Percentiles rank a stretch among this genome's conserved stretches.
These are phyloP conservation scores for Bhutanitis thaidina DNA, from an alignment of 2,888 invertebrate genomes.

Conservation along the genomic window DNA sequence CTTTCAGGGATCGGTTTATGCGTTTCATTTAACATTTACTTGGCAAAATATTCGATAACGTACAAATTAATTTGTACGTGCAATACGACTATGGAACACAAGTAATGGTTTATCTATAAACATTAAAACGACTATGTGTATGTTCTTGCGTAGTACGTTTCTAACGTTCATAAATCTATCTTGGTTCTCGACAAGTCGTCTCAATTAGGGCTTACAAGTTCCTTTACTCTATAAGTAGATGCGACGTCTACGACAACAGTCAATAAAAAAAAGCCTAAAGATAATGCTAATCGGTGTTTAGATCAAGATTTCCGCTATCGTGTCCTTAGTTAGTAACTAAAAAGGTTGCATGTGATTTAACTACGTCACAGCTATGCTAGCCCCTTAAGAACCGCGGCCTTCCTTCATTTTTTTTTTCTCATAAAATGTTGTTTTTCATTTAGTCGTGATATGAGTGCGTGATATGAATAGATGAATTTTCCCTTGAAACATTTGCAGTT, in stretches of 20 bases:
- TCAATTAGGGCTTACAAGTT: neutral
- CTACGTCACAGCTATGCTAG: neutral
- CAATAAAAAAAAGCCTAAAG: slow-evolving; percentile 1
- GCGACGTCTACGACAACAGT: neutral
- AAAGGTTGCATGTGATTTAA: slow-evolving; percentile 1
- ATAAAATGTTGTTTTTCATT: neutral
- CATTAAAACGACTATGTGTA: too few species aligned
- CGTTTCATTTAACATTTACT: too few species aligned
- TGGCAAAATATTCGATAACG: too few species aligned
- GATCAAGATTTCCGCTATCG: slow-evolving; percentile 7
- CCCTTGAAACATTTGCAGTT: neutral
- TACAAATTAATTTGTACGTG: too few species aligned
- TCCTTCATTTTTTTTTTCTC: neutral
- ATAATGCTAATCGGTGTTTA: slow-evolving; percentile 6
- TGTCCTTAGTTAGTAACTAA: slow-evolving; percentile 3
- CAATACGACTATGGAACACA: too few species aligned
- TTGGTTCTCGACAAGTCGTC: neutral
- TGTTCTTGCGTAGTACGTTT: too few species aligned
- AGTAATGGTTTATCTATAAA: too few species aligned
- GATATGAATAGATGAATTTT: neutral
- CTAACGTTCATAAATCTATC: neutral
- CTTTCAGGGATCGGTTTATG: too few species aligned
- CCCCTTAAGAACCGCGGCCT: neutral
- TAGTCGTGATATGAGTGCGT: neutral
- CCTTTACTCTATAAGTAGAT: neutral